Evolutionary conservation across 2,113 vertebrate genomes (phyloP).

Genomic region (Otis tarda): DNA sequence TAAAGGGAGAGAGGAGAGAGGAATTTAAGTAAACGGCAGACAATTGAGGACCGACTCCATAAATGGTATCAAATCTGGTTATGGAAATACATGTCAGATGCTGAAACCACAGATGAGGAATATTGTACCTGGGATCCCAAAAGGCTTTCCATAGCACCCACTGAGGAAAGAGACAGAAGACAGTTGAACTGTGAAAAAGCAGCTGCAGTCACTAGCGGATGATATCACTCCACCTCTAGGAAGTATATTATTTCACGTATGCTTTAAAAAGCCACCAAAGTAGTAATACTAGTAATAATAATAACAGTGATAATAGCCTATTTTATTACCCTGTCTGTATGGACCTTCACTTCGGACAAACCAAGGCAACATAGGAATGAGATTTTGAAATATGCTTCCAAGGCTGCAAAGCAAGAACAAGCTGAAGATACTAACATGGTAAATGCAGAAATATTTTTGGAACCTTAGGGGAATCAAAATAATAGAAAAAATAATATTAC

Average conservation of each 20-base stretch:
- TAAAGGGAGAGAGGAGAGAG: neutral
- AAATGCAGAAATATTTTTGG: neutral
- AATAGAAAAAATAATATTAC: constrained; percentile 43
- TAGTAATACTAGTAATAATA: neutral
- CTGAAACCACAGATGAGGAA: neutral
- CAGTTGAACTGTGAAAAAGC: neutral
- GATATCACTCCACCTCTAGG: neutral
- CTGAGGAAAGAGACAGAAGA: neutral
- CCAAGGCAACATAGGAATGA: constrained; percentile 1
- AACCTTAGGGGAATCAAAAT: constrained; percentile 25
- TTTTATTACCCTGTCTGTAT: neutral
- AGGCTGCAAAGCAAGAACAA: neutral
- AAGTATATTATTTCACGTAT: neutral
- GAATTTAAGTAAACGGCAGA: neutral
- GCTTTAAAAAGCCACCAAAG: neutral
- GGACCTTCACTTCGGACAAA: constrained; percentile 1
- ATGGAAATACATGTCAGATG: neutral
- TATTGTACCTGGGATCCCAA: neutral
- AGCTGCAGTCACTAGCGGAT: neutral
- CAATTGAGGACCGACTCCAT: neutral
- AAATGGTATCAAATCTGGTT: neutral
- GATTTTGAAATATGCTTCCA: constrained; percentile 45
- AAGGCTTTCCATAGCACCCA: neutral
- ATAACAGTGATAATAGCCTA: neutral
- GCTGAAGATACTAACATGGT: neutral